Evolutionary conservation across 2,888 invertebrate genomes (phyloP).

Genomic region (Eupithecia abbreviata): DNA sequence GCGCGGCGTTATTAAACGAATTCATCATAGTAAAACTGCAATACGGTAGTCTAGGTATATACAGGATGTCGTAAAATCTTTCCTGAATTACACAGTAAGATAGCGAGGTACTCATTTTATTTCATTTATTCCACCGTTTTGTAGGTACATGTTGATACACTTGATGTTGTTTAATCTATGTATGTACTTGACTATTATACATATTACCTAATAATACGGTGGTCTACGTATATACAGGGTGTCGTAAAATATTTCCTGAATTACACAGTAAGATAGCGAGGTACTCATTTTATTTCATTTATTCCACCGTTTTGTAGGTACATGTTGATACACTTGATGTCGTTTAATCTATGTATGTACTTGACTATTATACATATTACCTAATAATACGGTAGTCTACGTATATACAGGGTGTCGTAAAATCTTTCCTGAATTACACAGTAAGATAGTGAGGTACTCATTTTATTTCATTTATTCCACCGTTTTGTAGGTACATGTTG

Average conservation of each 20-base stretch:
- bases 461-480: too few relatives aligned
- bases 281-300: too few relatives aligned
- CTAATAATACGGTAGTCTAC: slow-evolving; percentile 17
- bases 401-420: not conserved
- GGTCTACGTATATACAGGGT: not conserved
- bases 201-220: too few relatives aligned
- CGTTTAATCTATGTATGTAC: too few relatives aligned
- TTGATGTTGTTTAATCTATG: too few relatives aligned
- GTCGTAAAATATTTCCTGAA: not conserved
- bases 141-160: too few relatives aligned
- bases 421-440: not conserved
- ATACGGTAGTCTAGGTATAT: slow-evolving; percentile 8
- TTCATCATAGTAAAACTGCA: slow-evolving; percentile 56
- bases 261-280: not conserved
- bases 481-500: too few relatives aligned
- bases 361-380: too few relatives aligned
- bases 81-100: not conserved
- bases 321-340: too few relatives aligned
- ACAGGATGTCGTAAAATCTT: not conserved
- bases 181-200: too few relatives aligned
- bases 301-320: too few relatives aligned
- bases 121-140: too few relatives aligned
- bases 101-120: not conserved
- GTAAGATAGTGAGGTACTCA: not conserved
- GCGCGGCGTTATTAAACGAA: slow-evolving; percentile 63